Evolutionary conservation across 2,113 vertebrate genomes (phyloP), one percentile per base, ranked within the genome.

Genomic region (Mus spicilegus): DNA sequence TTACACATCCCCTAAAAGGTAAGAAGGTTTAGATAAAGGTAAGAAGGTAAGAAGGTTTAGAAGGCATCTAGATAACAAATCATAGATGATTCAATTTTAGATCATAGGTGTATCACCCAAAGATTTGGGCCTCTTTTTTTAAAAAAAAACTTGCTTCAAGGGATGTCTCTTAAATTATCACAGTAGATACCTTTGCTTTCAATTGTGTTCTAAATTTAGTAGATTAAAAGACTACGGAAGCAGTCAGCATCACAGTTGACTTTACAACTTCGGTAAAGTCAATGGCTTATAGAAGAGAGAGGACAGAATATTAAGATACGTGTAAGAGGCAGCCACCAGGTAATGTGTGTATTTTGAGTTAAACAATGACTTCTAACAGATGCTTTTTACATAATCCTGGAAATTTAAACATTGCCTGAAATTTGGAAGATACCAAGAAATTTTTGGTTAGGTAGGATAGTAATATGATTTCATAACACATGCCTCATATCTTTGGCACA

Each of bases 171-270:
- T 77, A 86, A 46, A 39, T 73, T 77, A 30, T 75, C 3, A n/a
- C 46, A 33, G 7, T 75, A 87, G 26, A 1, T 75, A 8, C 5
- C 39, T 70, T 86, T 80, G 19, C 69, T 95, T 33, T 91, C 95
- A 81, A 94, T 88, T 67, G 61, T 42, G 72, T 24, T 87, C n/a
- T 93, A 96, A 81, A 95, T 88, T 65, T 67, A 49, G 70, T 36
- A 80, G 61, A 65, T 70, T 94, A 49, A 14, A 89, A 95, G 89
- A 91, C 49, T 75, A 51, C 4, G 56, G 0, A 42, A 87, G 86
- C 42, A 61, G 80, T 61, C 56, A 84, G 26, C n/a, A 42, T 28
- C 61, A 10, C 4, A 70, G 86, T 30, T 73, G 78, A 94, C 30
- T 20, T 63, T 9, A 67, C 85, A 93, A 87, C 19, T 91, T 87